Percentiles rank a stretch among this genome's conserved stretches.
Conservation (phyloP, 2,888 invertebrate genomes). For the Drosophila meridiana region DNA sequence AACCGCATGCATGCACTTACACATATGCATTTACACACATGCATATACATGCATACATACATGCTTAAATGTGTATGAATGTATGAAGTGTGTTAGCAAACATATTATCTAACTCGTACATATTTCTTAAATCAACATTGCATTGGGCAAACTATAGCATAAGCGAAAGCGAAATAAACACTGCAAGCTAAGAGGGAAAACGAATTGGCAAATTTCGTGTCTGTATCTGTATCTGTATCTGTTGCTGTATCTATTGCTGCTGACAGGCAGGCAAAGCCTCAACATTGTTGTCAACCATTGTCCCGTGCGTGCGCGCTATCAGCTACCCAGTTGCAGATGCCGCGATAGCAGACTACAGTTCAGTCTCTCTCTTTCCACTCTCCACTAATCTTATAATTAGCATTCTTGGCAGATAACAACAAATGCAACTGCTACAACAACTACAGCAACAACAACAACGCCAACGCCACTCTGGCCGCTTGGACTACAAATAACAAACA, state of each 20-base stretch:
- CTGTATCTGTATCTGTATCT: constrained; percentile 1
- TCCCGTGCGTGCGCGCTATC: constrained; percentile 67
- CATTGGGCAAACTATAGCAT: constrained; percentile 36
- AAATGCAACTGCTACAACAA: constrained; percentile 44
- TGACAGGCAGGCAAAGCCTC: constrained; percentile 38
- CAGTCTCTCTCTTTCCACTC: constrained; percentile 27
- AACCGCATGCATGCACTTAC: constrained; percentile 23
- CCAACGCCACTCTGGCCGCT: constrained; percentile 40
- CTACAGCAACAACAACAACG: constrained; percentile 24
- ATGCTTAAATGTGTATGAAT: not conserved
- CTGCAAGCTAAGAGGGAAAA: constrained; percentile 21
- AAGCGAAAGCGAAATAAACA: constrained; percentile 40
- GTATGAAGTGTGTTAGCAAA: constrained; percentile 46
- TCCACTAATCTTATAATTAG: constrained; percentile 78
- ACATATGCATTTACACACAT: not conserved
- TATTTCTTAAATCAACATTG: constrained; percentile 49
- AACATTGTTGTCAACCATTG: constrained; percentile 63
- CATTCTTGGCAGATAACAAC: constrained; percentile 81
- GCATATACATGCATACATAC: constrained; percentile 6
- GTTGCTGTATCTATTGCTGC: constrained; percentile 8
- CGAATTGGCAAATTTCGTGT: constrained; percentile 19
- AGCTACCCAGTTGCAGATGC: constrained; percentile 43
- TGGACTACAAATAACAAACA: constrained; percentile 80
- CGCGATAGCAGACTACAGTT: constrained; percentile 38
- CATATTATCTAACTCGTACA: constrained; percentile 48